Base-by-base conservation (phyloP, 2,113 vertebrate genomes). In the Leptobrachium leishanense region DNA sequence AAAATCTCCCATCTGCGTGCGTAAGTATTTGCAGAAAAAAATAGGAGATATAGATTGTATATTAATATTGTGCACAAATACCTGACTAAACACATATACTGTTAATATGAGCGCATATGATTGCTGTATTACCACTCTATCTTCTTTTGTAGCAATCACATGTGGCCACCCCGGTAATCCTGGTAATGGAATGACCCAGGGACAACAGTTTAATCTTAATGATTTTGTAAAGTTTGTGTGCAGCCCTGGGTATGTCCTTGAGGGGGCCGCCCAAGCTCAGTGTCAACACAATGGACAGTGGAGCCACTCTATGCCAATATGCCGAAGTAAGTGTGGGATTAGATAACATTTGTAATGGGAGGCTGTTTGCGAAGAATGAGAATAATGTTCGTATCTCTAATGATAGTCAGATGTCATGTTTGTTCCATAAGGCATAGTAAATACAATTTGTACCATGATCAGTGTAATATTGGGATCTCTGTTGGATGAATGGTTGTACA, bases 141-240 rank as follows among this genome's bases (percentile, higher is more conserved):
- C 85, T 6, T 53, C 10, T 55, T 8, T 86, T 82, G 6, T 41
- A 99, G 98, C 98, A 5, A 98, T 98, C 82, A 99, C 97, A 42
- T 99, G 98, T 0, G 98, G 97, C 67, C 98, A 98, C 81, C 98
- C 97, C 0, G 98, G 98, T 57, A 99, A 97, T 80, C 96, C 98
- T 0, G 85, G 88, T 73, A 95, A 95, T 0, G 98, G 98, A 31
- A 13, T 96, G 79, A 99, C 98, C 53, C 97, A 97, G 57, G 98
- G 97, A 72, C 92, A 68, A 57, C 97, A 98, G 86, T 99, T 98
- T 88, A 99, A 98, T 79, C 91, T 99, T 69, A 98, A 98, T 0
- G 95, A 99, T 0, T 80, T 91, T 75, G 96, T 98, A 84, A 96
- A 93, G 82, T 99, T 98, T 79, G 86, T 89, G 31, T 99, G 98